These are phyloP conservation scores for Phenganax stokvisi DNA, from an alignment of 92 coral and sea anemone genomes.

Conservation along the genomic window DNA sequence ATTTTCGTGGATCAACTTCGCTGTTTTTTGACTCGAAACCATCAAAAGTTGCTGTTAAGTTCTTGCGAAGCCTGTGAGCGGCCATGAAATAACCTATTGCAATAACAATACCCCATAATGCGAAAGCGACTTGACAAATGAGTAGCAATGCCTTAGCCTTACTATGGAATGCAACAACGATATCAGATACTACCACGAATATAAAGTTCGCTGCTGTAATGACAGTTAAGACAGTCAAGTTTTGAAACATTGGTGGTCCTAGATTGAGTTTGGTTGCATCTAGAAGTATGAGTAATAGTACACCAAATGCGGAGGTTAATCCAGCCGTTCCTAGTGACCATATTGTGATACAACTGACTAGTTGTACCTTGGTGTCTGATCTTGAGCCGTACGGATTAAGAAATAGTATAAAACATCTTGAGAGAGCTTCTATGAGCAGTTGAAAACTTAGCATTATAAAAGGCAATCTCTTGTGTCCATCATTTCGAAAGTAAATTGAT, in stretches of 20 bases:
- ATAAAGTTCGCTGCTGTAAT: conserved; percentile 42
- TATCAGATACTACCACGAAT: conserved; percentile 39
- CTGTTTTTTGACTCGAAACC: conserved; percentile 6
- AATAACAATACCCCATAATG: conserved; percentile 56
- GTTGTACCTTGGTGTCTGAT: not conserved
- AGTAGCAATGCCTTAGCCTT: conserved; percentile 46
- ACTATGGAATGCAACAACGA: conserved; percentile 39
- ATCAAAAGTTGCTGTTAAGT: conserved; percentile 59
- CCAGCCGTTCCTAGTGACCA: conserved; percentile 44
- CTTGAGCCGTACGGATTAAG: conserved; percentile 28
- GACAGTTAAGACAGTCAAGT: conserved; percentile 44
- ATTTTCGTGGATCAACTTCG: conserved; percentile 23
- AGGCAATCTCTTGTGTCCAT: conserved; percentile 6
- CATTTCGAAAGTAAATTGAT: conserved; percentile 10
- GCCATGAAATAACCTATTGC: conserved; percentile 58
- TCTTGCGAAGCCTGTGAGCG: conserved; percentile 54
- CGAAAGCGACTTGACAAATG: conserved; percentile 40
- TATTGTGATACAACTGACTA: not conserved
- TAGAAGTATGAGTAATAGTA: conserved; percentile 54
- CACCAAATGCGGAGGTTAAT: conserved; percentile 57
- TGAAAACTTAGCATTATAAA: conserved; percentile 32
- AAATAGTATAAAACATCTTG: conserved; percentile 20
- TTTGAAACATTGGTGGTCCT: conserved; percentile 60
- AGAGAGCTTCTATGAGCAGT: conserved; percentile 5
- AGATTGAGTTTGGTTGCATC: conserved; percentile 57